phyloP scores from a whole-genome alignment of 2,797 vertebrate species.

The Lycodopsis pacificus region DNA sequence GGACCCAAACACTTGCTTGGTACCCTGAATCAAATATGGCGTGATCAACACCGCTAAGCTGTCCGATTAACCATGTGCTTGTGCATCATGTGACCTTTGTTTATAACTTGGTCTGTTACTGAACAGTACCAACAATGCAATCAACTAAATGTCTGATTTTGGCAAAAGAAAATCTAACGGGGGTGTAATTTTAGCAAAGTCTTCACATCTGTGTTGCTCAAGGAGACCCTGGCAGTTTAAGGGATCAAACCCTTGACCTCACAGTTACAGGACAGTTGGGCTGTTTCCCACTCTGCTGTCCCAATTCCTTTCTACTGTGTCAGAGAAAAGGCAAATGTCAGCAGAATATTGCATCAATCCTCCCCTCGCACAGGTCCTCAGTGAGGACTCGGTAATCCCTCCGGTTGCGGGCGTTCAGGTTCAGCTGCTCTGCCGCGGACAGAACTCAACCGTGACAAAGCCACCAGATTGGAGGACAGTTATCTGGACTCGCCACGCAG shows the following conservation, averaged over 20 bases:
- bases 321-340: constrained; percentile 43
- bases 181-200: neutral
- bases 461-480: constrained; percentile 73
- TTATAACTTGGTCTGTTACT: neutral
- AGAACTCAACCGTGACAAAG: constrained; percentile 77
- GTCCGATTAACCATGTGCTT: neutral
- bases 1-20: neutral
- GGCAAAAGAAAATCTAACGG: neutral
- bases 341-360: constrained; percentile 48
- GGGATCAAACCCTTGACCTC: constrained; percentile 31
- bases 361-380: constrained; percentile 39
- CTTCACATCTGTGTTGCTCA: neutral
- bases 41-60: constrained; percentile 3
- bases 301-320: constrained; percentile 52
- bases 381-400: constrained; percentile 61
- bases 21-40: neutral
- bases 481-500: constrained; percentile 67
- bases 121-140: neutral
- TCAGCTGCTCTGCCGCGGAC: constrained; percentile 55
- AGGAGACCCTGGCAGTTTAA: neutral
- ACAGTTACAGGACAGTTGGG: neutral
- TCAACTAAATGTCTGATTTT: neutral
- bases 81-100: neutral
- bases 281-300: constrained; percentile 27
- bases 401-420: constrained; percentile 71